Evolutionary conservation across 1,140 invertebrate species (phyloP).

Genomic region (Caerostris darwini): DNA sequence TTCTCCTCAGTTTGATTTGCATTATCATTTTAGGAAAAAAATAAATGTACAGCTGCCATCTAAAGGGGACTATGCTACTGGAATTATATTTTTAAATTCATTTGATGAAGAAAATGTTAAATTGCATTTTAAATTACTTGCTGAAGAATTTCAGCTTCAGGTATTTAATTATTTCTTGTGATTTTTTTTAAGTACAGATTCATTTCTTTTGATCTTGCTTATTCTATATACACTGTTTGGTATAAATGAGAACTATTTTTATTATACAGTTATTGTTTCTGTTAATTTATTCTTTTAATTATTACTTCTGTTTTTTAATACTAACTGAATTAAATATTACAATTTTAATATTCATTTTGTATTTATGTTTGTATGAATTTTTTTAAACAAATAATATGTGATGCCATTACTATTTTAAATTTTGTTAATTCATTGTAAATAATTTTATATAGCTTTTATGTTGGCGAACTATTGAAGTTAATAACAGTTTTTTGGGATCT

Average conservation of each 20-base stretch:
- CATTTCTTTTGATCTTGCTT: too few relatives aligned
- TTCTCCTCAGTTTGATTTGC: background rate
- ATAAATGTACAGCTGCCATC: constrained; percentile 91
- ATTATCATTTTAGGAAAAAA: constrained; percentile 84
- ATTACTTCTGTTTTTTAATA: too few relatives aligned
- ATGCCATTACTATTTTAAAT: too few relatives aligned
- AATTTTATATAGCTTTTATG: constrained; percentile 86
- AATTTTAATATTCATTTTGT: too few relatives aligned
- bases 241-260: too few relatives aligned
- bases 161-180: background rate
- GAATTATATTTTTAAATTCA: constrained; percentile 95
- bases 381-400: too few relatives aligned
- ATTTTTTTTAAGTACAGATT: too few relatives aligned
- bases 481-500: constrained; percentile 91
- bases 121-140: constrained; percentile 90
- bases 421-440: background rate
- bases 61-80: constrained; percentile 95
- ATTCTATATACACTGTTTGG: too few relatives aligned
- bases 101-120: constrained; percentile 87
- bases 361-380: too few relatives aligned
- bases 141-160: constrained; percentile 89
- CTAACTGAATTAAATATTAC: too few relatives aligned
- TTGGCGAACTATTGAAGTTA: constrained; percentile 95
- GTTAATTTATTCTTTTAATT: too few relatives aligned
- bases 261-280: too few relatives aligned